phyloP scores from a whole-genome alignment of 53 echinoderm and acorn worm species.

The Antedon mediterranea region DNA sequence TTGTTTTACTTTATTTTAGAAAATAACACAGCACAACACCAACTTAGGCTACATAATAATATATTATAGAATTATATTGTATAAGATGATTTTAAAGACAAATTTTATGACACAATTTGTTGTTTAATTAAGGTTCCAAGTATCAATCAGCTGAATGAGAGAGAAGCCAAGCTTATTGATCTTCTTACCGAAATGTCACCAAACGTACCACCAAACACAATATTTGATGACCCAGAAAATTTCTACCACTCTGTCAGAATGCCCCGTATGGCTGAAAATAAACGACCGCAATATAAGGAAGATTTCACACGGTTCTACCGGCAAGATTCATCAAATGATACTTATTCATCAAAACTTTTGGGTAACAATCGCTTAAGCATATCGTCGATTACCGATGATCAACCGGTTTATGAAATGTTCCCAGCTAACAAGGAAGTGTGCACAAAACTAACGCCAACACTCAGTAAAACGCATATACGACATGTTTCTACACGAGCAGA shows the following conservation, averaged over 20 bases:
- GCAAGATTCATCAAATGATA: background rate
- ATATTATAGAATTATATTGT: no score
- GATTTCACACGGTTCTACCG: background rate
- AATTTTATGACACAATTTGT: no score
- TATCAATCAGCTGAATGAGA: background rate
- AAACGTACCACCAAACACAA: background rate
- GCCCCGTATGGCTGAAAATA: background rate
- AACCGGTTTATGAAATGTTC: background rate
- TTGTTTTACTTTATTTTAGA: no score
- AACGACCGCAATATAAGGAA: background rate
- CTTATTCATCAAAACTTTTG: background rate
- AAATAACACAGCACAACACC: no score
- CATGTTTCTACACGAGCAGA: conserved; percentile 38
- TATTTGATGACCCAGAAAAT: background rate
- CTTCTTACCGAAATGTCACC: background rate
- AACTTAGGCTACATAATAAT: no score
- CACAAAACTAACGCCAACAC: conserved; percentile 70
- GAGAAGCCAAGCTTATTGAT: background rate
- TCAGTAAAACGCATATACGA: conserved; percentile 69
- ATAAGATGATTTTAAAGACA: no score
- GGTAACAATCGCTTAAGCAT: background rate
- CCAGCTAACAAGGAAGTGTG: conserved; percentile 33
- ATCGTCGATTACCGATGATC: background rate
- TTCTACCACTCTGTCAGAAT: background rate
- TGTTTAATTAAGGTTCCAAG: background rate